Base-by-base conservation (phyloP, 2,888 invertebrate genomes). In the Agrochola circellaris region DNA sequence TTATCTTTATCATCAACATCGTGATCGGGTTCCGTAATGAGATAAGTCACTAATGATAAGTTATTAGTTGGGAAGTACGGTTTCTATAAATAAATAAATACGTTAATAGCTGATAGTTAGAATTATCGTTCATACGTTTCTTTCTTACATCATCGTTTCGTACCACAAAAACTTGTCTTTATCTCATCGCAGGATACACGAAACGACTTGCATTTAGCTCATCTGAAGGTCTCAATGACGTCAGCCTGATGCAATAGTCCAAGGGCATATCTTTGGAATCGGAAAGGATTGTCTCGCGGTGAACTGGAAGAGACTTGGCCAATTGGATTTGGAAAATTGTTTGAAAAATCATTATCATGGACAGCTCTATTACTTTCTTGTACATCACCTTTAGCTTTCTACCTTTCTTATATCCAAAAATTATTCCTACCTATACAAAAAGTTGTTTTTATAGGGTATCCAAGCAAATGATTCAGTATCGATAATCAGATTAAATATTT, bases 11-110 rank as follows among this genome's bases (percentile, higher is more conserved):
- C 66, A 70, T 64, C 60, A 71, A 68, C 77, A 61, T 64, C 70
- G 66, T 56, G 54, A 71, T 71, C 60, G n/a, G 42, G 60, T 86
- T 82, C 70, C 67, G 56, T 64, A 51, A 34, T 71, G 54, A 85
- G 48, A 68, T 85, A 69, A 66, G 48, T 38, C 11, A 34, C 13
- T 56, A 20, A 60, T 54, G n/a, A 20, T n/a, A n/a, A n/a, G n/a
- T n/a, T n/a, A 56, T 8, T 30, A 26, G 6, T 66, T 61, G 9
- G 9, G 11, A 13, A 38, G 15, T 58, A 48, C 6, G 8, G 1
- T n/a, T 45, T 60, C 26, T 38, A 64, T 60, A 30, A 45, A 60
- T 60, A 30, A 45, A 56, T 58, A 48, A 13, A 58, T 45, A 26
- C 23, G 23, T n/a, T 71, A 30, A n/a, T 23, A 58, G 15, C 34